Percentiles rank a stretch among this genome's conserved stretches.
Evolutionary conservation across 1,140 invertebrate species (phyloP).

Genomic region (Drosophila sulfurigaster): DNA sequence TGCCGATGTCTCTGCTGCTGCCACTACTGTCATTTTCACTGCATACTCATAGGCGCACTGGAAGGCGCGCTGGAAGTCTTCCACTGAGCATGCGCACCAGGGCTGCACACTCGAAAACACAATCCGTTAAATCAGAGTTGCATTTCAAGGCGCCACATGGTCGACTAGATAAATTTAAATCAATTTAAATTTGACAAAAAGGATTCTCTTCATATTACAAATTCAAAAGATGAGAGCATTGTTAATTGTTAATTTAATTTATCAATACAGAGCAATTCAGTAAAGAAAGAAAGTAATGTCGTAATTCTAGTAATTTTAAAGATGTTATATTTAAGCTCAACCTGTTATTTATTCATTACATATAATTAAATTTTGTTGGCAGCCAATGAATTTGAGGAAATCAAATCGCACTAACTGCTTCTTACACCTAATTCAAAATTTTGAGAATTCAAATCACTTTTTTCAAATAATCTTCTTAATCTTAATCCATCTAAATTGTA

Average conservation of each 20-base stretch:
- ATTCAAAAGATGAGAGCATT: slow-evolving; percentile 9
- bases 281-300: too few relatives aligned
- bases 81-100: slow-evolving; percentile 44
- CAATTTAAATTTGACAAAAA: background rate
- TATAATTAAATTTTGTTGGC: too few relatives aligned
- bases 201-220: background rate
- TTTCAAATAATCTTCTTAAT: too few relatives aligned
- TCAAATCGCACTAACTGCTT: too few relatives aligned
- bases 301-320: background rate
- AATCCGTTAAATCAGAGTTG: background rate
- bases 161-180: background rate
- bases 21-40: slow-evolving; percentile 79
- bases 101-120: slow-evolving; percentile 35
- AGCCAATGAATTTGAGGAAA: too few relatives aligned
- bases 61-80: slow-evolving; percentile 60
- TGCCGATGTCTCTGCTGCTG: slow-evolving; percentile 52
- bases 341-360: too few relatives aligned
- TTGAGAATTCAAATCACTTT: too few relatives aligned
- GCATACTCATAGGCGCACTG: slow-evolving; percentile 78
- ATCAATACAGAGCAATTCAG: too few relatives aligned
- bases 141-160: background rate
- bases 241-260: too few relatives aligned
- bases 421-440: too few relatives aligned
- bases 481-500: too few relatives aligned
- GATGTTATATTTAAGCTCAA: background rate